phyloP scores from a whole-genome alignment of 2,888 invertebrate species.

The Rhynchonema sp. region DNA sequence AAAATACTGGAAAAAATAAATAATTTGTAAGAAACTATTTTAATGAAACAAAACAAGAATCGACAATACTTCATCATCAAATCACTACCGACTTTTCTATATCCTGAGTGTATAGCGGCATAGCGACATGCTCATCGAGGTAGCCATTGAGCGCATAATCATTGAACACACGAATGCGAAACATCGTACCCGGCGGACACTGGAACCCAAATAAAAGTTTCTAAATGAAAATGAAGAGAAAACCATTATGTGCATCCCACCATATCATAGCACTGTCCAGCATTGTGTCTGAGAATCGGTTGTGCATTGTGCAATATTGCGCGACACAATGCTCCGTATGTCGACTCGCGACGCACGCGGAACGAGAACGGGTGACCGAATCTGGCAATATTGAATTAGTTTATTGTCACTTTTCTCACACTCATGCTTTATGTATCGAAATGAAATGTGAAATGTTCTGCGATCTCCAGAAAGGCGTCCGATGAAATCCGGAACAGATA shows the following conservation, averaged over 20 bases:
- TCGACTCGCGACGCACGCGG: slow-evolving; percentile 4
- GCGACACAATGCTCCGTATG: slow-evolving; percentile 1
- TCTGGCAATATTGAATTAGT: no score
- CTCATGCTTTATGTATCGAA: no score
- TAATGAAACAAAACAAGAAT: background rate
- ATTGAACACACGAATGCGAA: background rate
- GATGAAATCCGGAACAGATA: no score
- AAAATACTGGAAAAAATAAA: background rate
- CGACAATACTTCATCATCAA: background rate
- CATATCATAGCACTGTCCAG: no score
- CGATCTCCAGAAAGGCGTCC: no score
- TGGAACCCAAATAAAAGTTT: no score
- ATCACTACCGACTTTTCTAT: slow-evolving; percentile 1
- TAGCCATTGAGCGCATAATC: background rate
- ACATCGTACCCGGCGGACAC: background rate
- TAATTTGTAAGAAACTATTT: no score
- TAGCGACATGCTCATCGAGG: background rate
- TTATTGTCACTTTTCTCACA: no score
- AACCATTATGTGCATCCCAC: no score
- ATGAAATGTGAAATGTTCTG: no score
- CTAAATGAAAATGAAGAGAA: background rate
- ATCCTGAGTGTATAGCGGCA: slow-evolving; percentile 7
- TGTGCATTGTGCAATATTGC: no score
- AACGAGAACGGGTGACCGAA: slow-evolving; percentile 1
- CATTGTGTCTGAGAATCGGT: no score